A percentile compares a stretch with the other conserved stretches of the same genome.
Conservation (phyloP, 2,113 vertebrate species). For the Cervus canadensis region DNA sequence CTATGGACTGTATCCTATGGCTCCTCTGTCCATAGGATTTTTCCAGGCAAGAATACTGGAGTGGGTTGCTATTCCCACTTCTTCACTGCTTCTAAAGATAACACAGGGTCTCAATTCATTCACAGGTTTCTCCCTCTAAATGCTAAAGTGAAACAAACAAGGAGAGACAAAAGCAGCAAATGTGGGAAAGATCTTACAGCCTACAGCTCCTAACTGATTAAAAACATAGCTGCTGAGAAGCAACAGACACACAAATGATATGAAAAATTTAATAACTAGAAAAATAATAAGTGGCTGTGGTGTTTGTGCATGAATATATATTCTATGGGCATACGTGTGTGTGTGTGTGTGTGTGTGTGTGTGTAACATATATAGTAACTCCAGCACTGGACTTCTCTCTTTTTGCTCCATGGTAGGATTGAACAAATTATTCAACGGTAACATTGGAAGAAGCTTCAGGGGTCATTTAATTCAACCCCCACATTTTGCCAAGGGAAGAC, state of each 20-base stretch:
- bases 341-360: background rate
- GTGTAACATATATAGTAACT: background rate
- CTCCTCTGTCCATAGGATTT: background rate
- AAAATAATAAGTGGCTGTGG: background rate
- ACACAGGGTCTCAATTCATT: background rate
- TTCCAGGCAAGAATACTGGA: background rate
- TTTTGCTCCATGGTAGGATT: background rate
- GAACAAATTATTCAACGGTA: background rate
- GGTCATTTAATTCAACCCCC: conserved; percentile 28
- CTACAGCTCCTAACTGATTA: background rate
- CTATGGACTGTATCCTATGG: background rate
- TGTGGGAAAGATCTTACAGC: background rate
- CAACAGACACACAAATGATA: background rate
- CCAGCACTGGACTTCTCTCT: background rate
- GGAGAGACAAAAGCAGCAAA: background rate
- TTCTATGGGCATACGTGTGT: background rate
- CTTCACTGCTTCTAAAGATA: background rate
- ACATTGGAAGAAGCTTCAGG: background rate
- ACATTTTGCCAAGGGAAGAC: background rate
- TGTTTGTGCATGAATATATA: background rate
- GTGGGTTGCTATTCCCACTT: background rate
- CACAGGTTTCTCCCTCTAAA: background rate
- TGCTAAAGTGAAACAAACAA: background rate
- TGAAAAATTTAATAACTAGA: background rate
- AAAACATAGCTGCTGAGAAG: background rate